A percentile compares a stretch with the other conserved stretches of the same genome.
These are phyloP conservation scores for Phrynosoma platyrhinos DNA, from an alignment of 2,113 vertebrate species.

Conservation along the genomic window DNA sequence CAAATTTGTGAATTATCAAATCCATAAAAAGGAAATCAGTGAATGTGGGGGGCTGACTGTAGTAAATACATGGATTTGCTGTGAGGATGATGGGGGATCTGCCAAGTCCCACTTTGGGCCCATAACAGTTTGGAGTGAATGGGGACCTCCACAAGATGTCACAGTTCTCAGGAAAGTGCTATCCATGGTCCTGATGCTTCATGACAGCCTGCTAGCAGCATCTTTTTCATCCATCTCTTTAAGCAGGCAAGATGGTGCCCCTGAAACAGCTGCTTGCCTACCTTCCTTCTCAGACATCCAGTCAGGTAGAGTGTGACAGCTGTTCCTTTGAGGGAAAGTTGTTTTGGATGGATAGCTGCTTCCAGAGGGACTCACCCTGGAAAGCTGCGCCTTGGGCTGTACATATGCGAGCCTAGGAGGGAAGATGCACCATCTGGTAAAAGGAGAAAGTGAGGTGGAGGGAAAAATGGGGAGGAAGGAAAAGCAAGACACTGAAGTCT, in stretches of 20 bases:
- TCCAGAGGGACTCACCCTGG: background rate
- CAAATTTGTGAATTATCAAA: too few species aligned
- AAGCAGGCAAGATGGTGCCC: fast-evolving
- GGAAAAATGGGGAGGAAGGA: background rate
- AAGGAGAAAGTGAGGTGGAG: background rate
- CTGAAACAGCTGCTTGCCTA: constrained; percentile 35
- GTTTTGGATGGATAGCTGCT: background rate
- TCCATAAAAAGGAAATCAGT: too few species aligned
- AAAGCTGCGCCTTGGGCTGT: background rate
- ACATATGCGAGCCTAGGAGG: fast-evolving
- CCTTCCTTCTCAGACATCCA: background rate
- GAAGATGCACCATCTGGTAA: constrained; percentile 21
- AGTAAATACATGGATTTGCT: constrained; percentile 28
- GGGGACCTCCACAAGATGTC: background rate
- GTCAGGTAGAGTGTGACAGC: constrained; percentile 36
- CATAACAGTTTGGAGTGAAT: background rate
- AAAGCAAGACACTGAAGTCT: background rate
- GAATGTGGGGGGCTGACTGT: too few species aligned
- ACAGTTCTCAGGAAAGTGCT: fast-evolving
- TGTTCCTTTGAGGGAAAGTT: background rate
- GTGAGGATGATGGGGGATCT: background rate
- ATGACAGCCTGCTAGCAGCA: background rate
- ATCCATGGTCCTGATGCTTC: background rate
- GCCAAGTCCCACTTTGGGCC: background rate
- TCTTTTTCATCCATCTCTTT: background rate